phyloP scores from a whole-genome alignment of 2,797 vertebrate species.

The Helarctos malayanus region DNA sequence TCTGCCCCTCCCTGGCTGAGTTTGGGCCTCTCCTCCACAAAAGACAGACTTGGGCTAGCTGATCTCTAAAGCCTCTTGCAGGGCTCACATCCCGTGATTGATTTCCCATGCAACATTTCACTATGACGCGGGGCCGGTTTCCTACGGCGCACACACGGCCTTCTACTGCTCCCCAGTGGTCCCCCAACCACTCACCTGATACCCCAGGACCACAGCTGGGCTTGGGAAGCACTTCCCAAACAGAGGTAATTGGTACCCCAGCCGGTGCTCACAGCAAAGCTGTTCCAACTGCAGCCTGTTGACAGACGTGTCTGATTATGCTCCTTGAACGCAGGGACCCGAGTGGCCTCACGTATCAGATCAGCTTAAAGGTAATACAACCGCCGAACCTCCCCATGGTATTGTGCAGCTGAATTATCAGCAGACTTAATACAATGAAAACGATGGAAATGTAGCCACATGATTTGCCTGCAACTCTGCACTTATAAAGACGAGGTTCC shows the following conservation, averaged over 20 bases:
- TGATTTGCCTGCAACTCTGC: not conserved
- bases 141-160: not conserved
- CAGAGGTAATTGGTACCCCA: not conserved
- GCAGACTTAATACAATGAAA: not conserved
- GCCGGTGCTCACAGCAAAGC: not conserved
- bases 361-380: conserved; percentile 46
- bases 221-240: not conserved
- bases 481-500: not conserved
- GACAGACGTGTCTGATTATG: not conserved
- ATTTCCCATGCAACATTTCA: not conserved
- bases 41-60: not conserved
- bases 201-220: conserved; percentile 15
- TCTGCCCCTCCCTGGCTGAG: not conserved
- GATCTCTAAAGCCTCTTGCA: not conserved
- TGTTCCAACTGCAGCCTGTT: not conserved
- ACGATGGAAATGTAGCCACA: not conserved
- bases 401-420: conserved; percentile 35
- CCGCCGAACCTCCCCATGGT: not conserved
- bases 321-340: not conserved
- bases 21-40: not conserved
- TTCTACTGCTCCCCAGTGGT: not conserved
- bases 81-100: not conserved
- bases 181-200: not conserved
- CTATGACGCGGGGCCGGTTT: not conserved
- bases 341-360: not conserved